Percentiles rank a stretch among this genome's conserved stretches.
phyloP scores from a whole-genome alignment of 2,888 invertebrate genomes.

The Pterostichus madidus region DNA sequence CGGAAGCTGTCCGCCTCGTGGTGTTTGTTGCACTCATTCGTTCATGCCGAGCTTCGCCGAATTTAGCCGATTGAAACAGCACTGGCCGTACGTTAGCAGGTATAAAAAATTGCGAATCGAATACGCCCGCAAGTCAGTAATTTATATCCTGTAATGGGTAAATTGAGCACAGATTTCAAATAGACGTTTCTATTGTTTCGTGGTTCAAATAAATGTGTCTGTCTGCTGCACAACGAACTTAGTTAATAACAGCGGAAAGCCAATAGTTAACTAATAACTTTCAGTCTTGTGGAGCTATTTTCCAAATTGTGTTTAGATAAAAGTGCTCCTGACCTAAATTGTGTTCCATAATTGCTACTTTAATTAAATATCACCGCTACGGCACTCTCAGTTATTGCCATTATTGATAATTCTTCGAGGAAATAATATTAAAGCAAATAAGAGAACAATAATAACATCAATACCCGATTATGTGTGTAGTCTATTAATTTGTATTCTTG shows the following conservation, averaged over 20 bases:
- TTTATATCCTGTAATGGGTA: constrained; percentile 67
- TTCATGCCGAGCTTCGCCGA: constrained; percentile 37
- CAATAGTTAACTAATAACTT: constrained; percentile 65
- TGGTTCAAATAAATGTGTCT: constrained; percentile 64
- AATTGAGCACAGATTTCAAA: constrained; percentile 68
- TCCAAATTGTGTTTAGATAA: constrained; percentile 49
- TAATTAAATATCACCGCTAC: constrained; percentile 39
- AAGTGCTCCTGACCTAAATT: constrained; percentile 35
- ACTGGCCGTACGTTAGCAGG: constrained; percentile 12
- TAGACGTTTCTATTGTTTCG: constrained; percentile 68
- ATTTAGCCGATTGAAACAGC: constrained; percentile 45
- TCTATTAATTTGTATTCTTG: too few species aligned
- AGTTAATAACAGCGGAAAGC: constrained; percentile 65
- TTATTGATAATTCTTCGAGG: constrained; percentile 21
- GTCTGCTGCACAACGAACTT: constrained; percentile 53
- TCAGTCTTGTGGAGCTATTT: constrained; percentile 39
- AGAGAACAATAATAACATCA: too few species aligned
- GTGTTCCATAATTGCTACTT: constrained; percentile 39
- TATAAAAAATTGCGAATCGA: constrained; percentile 65
- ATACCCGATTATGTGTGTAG: too few species aligned
- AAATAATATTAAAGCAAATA: too few species aligned
- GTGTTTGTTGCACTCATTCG: constrained; percentile 55
- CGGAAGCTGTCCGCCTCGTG: constrained; percentile 34
- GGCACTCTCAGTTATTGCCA: constrained; percentile 18
- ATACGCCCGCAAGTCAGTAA: constrained; percentile 62